phyloP scores from a whole-genome alignment of 2,797 vertebrate species.

The Acanthiza pusilla region DNA sequence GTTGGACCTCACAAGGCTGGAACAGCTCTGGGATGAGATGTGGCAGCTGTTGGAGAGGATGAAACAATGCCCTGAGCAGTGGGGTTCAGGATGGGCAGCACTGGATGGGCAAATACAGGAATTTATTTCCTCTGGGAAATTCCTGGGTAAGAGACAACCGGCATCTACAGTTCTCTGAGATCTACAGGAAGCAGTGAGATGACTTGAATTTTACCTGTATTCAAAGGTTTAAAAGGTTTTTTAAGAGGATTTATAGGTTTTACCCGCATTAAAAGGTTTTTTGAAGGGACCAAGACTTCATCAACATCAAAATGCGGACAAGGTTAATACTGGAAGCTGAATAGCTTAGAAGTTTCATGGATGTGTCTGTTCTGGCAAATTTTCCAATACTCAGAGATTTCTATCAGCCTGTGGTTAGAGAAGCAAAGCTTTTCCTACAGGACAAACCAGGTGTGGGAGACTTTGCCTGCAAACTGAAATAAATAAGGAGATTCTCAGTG shows the following conservation, averaged over 20 bases:
- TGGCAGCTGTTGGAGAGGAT: background rate
- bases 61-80: background rate
- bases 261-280: background rate
- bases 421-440: background rate
- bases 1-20: background rate
- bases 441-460: background rate
- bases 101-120: background rate
- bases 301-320: background rate
- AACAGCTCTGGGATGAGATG: background rate
- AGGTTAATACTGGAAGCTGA: background rate
- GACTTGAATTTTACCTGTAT: background rate
- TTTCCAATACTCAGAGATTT: background rate
- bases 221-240: background rate
- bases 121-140: background rate
- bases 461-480: background rate
- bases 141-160: background rate
- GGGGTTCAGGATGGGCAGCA: background rate
- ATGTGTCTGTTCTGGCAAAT: background rate
- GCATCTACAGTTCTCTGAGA: background rate
- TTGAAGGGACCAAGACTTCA: background rate
- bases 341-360: background rate
- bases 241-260: background rate
- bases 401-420: background rate
- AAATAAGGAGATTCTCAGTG: background rate
- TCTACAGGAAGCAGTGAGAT: background rate